Percentiles rank a stretch among this genome's conserved stretches.
phyloP scores from a whole-genome alignment of 2,113 vertebrate species.

The Chloebia gouldiae region DNA sequence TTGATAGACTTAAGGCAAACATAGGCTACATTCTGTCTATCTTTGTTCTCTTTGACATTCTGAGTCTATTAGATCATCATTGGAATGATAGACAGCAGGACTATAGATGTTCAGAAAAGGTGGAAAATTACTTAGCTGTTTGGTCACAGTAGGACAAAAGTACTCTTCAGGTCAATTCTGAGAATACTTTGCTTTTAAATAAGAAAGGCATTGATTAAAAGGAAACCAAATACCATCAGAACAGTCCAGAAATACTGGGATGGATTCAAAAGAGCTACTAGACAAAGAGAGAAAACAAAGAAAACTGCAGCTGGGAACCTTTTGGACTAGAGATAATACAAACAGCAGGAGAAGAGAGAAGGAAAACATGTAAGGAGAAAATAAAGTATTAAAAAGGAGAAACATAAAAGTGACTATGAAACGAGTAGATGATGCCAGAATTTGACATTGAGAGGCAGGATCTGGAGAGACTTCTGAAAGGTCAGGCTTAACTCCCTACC shows the following conservation, averaged over 20 bases:
- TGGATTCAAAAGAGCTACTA: constrained; percentile 51
- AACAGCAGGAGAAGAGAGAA: constrained; percentile 58
- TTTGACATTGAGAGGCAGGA: constrained; percentile 42
- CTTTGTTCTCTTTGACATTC: neutral
- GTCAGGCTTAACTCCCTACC: constrained; percentile 4
- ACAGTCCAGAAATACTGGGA: neutral
- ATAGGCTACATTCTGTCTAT: neutral
- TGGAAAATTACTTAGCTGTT: constrained; percentile 18
- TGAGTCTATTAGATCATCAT: constrained; percentile 1
- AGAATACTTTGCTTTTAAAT: constrained; percentile 49
- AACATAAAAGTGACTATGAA: constrained; percentile 68
- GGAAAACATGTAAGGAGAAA: constrained; percentile 30
- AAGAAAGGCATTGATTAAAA: constrained; percentile 62
- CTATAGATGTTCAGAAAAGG: neutral
- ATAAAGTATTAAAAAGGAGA: constrained; percentile 53
- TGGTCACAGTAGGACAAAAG: constrained; percentile 26
- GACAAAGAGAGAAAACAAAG: constrained; percentile 67
- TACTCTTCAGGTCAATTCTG: neutral
- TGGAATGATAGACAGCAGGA: neutral
- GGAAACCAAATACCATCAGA: constrained; percentile 32
- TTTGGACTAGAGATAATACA: constrained; percentile 62
- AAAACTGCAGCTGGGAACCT: constrained; percentile 53
- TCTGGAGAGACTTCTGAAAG: constrained; percentile 60
- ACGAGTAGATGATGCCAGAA: constrained; percentile 32
- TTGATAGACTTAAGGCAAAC: neutral